These are phyloP conservation scores for Phylloscopus trochilus DNA, from an alignment of 2,113 vertebrate species.

Conservation along the genomic window DNA sequence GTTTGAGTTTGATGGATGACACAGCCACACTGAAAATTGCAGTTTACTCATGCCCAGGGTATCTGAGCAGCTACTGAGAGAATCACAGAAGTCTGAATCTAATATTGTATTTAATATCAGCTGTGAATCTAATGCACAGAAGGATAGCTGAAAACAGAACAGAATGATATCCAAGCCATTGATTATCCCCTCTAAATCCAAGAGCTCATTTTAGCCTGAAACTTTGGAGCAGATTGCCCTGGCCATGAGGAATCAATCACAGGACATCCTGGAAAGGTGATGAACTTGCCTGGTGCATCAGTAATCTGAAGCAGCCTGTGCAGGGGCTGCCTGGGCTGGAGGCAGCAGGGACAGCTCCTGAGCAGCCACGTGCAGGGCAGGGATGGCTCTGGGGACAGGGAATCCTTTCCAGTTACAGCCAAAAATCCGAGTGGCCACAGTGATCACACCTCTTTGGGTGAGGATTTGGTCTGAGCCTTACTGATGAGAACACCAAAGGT, in stretches of 20 bases:
- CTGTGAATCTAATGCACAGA: neutral
- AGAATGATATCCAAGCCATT: neutral
- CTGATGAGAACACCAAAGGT: neutral
- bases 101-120: neutral
- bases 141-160: neutral
- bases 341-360: conserved; percentile 68
- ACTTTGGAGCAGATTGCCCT: conserved; percentile 35
- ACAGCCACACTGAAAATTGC: neutral
- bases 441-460: neutral
- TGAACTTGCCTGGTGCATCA: conserved; percentile 68
- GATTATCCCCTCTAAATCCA: neutral
- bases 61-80: neutral
- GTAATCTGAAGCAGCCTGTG: conserved; percentile 61
- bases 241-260: conserved; percentile 76
- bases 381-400: conserved; percentile 10
- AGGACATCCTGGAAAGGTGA: conserved; percentile 68
- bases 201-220: conserved; percentile 16
- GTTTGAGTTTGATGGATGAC: neutral
- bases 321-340: conserved; percentile 4
- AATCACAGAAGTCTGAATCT: neutral
- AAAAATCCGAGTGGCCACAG: neutral
- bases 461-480: neutral
- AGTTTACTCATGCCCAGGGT: neutral
- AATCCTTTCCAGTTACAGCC: neutral
- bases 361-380: conserved; percentile 39